A percentile compares a stretch with the other conserved stretches of the same genome.
Conservation (phyloP, 1,140 invertebrate species). For the Geopemphigus sp. region DNA sequence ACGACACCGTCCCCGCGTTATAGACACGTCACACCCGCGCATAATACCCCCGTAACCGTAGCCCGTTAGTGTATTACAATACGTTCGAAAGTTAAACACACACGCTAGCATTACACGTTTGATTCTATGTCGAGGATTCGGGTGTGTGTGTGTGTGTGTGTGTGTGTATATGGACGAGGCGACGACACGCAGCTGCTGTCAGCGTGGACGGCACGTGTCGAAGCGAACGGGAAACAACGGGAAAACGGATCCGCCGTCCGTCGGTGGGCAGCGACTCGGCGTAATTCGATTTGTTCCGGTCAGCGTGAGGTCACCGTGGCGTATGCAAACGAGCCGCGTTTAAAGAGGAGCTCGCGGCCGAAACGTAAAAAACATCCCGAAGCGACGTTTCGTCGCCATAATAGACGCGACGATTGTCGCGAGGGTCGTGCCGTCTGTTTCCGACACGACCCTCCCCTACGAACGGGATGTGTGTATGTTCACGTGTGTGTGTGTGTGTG, state of each 20-base stretch:
- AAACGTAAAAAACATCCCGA: constrained; percentile 4
- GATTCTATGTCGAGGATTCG: no score
- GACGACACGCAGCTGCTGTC: no score
- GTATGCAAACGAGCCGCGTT: constrained; percentile 43
- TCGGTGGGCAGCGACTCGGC: constrained; percentile 45
- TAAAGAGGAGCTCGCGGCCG: constrained; percentile 20
- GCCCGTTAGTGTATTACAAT: no score
- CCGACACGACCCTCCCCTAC: constrained; percentile 30
- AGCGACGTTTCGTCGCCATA: constrained; percentile 39
- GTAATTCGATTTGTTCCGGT: constrained; percentile 48
- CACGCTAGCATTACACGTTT: no score
- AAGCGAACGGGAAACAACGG: background rate
- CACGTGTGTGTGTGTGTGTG: background rate
- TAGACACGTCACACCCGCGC: no score
- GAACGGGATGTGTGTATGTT: constrained; percentile 30
- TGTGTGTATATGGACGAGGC: no score
- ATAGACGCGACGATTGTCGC: background rate
- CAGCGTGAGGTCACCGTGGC: constrained; percentile 33
- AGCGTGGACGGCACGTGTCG: no score
- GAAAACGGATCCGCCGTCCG: no score
- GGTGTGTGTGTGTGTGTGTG: no score
- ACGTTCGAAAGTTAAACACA: no score
- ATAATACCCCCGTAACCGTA: no score
- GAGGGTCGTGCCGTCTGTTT: constrained; percentile 20
- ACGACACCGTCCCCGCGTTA: no score